These are phyloP conservation scores for Centrocercus urophasianus DNA, from an alignment of 2,113 vertebrate genomes.

Conservation along the genomic window DNA sequence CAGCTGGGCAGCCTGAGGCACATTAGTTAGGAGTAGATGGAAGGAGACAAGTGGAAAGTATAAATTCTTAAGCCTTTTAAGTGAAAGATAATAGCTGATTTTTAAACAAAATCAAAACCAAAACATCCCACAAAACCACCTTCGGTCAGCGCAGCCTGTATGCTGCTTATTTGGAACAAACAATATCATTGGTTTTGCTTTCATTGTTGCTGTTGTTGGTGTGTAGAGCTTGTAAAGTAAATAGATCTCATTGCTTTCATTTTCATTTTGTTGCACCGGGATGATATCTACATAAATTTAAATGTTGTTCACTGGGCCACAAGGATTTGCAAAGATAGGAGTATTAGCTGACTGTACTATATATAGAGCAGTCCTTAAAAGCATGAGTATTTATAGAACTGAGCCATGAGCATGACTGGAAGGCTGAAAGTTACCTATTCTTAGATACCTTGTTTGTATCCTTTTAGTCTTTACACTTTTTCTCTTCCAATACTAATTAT, in stretches of 20 bases:
- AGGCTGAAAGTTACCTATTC: not conserved
- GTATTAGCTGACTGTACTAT: not conserved
- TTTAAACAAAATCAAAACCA: no score
- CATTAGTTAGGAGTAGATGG: no score
- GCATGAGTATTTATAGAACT: not conserved
- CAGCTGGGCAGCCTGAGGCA: no score
- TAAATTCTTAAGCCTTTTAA: not conserved
- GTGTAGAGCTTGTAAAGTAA: not conserved
- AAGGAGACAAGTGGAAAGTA: no score
- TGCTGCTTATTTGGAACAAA: not conserved
- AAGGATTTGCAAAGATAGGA: not conserved
- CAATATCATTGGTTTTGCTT: not conserved
- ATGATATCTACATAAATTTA: not conserved
- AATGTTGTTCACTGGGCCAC: not conserved
- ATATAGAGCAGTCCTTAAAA: not conserved
- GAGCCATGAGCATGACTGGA: not conserved
- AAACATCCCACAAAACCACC: no score
- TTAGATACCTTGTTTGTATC: not conserved
- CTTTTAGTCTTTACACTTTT: not conserved
- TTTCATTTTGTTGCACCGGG: not conserved
- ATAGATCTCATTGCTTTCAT: not conserved
- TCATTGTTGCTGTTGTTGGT: not conserved
- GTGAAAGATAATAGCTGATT: not conserved
- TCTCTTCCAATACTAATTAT: not conserved
- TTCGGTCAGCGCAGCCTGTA: not conserved